Percentiles rank a stretch among this genome's conserved stretches.
These are phyloP conservation scores for Pecten maximus DNA, from an alignment of 2,888 invertebrate genomes.

Conservation along the genomic window DNA sequence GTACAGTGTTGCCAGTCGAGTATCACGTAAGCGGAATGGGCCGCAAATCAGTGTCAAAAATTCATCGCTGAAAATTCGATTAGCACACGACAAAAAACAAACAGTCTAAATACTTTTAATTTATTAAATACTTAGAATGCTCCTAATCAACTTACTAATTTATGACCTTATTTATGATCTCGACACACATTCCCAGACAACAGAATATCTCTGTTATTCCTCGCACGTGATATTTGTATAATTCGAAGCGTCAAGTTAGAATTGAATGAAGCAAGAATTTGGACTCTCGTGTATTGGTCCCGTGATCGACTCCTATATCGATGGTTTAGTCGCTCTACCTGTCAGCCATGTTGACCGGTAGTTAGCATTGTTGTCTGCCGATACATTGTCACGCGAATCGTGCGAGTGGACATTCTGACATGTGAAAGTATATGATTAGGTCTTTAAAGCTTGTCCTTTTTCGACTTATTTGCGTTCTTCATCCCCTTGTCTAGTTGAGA, in stretches of 20 bases:
- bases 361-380: neutral
- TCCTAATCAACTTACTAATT: neutral
- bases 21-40: neutral
- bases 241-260: neutral
- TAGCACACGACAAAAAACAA: neutral
- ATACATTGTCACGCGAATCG: neutral
- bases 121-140: neutral
- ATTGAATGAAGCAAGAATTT: neutral
- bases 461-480: too few relatives aligned
- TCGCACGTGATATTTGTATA: neutral
- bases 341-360: conserved; percentile 1
- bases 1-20: neutral
- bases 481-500: too few relatives aligned
- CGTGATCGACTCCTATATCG: neutral
- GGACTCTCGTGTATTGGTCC: neutral
- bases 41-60: conserved; percentile 22
- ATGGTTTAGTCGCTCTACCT: neutral
- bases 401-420: neutral
- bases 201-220: neutral
- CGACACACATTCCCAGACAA: neutral
- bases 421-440: neutral
- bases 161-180: neutral
- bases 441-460: too few relatives aligned
- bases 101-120: neutral
- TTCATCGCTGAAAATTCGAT: neutral